Percentiles rank a stretch among this genome's conserved stretches.
phyloP scores from a whole-genome alignment of 2,888 invertebrate genomes.

The Diadromus collaris region DNA sequence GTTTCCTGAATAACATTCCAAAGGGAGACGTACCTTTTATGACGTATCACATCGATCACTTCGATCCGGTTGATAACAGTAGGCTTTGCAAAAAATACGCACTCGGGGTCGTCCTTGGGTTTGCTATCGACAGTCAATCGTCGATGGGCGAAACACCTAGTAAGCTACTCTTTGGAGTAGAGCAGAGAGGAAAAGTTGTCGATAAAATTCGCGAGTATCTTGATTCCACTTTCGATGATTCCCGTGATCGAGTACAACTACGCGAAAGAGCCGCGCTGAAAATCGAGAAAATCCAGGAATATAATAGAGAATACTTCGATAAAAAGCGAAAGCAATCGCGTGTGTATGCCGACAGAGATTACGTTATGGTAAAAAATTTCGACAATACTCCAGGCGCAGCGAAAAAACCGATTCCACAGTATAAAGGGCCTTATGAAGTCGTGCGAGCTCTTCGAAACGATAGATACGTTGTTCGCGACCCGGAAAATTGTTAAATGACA shows the following conservation, averaged over 20 bases:
- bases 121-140: too few relatives aligned
- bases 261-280: background rate
- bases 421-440: background rate
- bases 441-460: background rate
- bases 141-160: constrained; percentile 24
- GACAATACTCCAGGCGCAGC: background rate
- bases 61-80: constrained; percentile 60
- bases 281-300: background rate
- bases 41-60: constrained; percentile 55
- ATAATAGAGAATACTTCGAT: background rate
- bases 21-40: constrained; percentile 58
- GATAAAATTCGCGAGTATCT: background rate
- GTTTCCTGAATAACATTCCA: constrained; percentile 52
- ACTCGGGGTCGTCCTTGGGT: constrained; percentile 66
- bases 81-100: constrained; percentile 67
- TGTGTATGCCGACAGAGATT: background rate
- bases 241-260: background rate
- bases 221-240: background rate
- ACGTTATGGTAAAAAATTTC: background rate
- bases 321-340: background rate
- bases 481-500: background rate
- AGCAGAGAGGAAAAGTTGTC: background rate
- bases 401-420: constrained; percentile 5
- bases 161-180: background rate
- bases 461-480: background rate